Conservation (phyloP, 2,113 vertebrate genomes). For the Carassius carassius region DNA sequence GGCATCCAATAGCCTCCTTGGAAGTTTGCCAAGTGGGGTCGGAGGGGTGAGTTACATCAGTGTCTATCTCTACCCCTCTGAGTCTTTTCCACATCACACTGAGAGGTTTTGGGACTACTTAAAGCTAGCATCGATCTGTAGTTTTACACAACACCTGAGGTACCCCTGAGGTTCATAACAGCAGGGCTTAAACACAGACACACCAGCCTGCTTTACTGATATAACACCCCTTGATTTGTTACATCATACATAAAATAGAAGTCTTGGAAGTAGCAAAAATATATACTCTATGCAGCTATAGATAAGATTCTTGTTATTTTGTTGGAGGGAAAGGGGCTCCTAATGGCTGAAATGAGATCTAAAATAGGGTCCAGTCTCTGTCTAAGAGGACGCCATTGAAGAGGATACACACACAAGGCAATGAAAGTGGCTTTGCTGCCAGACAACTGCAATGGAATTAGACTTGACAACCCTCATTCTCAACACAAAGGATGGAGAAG, state of each 20-base stretch:
- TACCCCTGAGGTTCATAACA: slow-evolving; percentile 25
- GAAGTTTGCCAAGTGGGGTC: neutral
- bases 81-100: neutral
- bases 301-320: neutral
- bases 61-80: slow-evolving; percentile 11
- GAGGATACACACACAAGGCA: slow-evolving; percentile 21
- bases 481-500: slow-evolving; percentile 9
- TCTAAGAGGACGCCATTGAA: slow-evolving; percentile 32
- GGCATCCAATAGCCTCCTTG: neutral
- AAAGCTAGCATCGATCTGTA: slow-evolving; percentile 16
- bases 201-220: neutral
- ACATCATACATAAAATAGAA: slow-evolving; percentile 35
- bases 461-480: slow-evolving; percentile 19
- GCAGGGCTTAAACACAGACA: slow-evolving; percentile 30
- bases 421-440: slow-evolving; percentile 19
- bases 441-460: slow-evolving; percentile 40
- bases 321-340: slow-evolving; percentile 36
- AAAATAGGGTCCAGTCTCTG: neutral
- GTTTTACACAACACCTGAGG: slow-evolving; percentile 37
- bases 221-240: slow-evolving; percentile 35
- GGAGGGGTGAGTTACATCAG: neutral
- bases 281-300: slow-evolving; percentile 43
- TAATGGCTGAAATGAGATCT: neutral
- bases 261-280: slow-evolving; percentile 9
- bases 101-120: slow-evolving; percentile 14